Percentiles rank a stretch among this genome's conserved stretches.
Conservation (phyloP, 2,113 vertebrate genomes). For the Neolamprologus caudopunctatus region DNA sequence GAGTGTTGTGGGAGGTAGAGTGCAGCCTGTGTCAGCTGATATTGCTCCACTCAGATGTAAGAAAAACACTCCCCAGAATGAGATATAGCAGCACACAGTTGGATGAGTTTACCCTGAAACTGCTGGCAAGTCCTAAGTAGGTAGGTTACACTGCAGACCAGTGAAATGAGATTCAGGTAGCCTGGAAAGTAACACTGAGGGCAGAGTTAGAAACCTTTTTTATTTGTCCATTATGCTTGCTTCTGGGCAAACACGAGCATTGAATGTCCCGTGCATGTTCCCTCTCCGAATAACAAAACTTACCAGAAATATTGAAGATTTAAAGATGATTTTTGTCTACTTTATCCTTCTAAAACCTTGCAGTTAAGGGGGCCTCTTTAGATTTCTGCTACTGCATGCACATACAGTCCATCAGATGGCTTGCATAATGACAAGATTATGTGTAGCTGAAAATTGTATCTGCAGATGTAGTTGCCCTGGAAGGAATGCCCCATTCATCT, state of each 20-base stretch:
- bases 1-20: slow-evolving; percentile 42
- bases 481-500: slow-evolving; percentile 68
- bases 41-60: slow-evolving; percentile 28
- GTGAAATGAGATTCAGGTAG: not conserved
- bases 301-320: not conserved
- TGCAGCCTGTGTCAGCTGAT: slow-evolving; percentile 43
- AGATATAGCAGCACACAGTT: slow-evolving; percentile 1
- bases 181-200: not conserved
- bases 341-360: not conserved
- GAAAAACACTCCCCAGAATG: slow-evolving; percentile 40
- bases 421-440: slow-evolving; percentile 60
- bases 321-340: not conserved
- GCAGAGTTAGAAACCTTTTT: not conserved
- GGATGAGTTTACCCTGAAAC: slow-evolving; percentile 31
- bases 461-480: slow-evolving; percentile 70
- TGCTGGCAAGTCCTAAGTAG: not conserved
- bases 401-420: not conserved
- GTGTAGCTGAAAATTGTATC: slow-evolving; percentile 65
- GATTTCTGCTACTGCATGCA: not conserved
- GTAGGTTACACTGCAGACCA: not conserved
- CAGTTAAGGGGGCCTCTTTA: not conserved
- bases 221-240: not conserved
- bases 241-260: not conserved
- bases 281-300: not conserved
- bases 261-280: rapidly evolving